These are phyloP conservation scores for Periplaneta americana DNA, from an alignment of 1,140 invertebrate species.

Conservation along the genomic window DNA sequence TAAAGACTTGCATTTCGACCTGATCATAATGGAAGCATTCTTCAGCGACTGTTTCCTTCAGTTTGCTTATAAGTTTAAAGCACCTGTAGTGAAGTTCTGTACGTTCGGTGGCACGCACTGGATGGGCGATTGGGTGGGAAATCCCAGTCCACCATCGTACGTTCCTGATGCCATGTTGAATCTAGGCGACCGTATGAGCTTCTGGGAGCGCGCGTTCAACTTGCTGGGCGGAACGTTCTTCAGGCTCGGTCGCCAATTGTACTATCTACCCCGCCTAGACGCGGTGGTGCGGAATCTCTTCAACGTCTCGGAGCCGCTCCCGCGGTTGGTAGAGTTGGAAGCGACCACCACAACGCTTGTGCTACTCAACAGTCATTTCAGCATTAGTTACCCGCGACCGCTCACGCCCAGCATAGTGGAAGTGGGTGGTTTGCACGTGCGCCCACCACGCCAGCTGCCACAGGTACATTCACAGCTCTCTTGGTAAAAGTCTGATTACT, in stretches of 20 bases:
- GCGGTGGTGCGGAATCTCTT: background rate
- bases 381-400: slow-evolving; percentile 36
- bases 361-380: slow-evolving; percentile 24
- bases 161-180: slow-evolving; percentile 48
- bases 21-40: too few relatives aligned
- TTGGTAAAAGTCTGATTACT: too few relatives aligned
- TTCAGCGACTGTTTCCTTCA: too few relatives aligned
- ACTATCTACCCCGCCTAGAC: background rate
- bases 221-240: background rate
- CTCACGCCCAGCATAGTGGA: slow-evolving; percentile 43
- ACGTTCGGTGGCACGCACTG: background rate
- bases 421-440: slow-evolving; percentile 47
- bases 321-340: slow-evolving; percentile 19
- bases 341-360: slow-evolving; percentile 19
- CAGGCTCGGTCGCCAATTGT: background rate
- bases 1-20: too few relatives aligned
- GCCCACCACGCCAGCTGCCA: slow-evolving; percentile 35
- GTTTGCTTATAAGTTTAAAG: too few relatives aligned
- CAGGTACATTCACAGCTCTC: too few relatives aligned
- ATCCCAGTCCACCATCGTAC: slow-evolving; percentile 48
- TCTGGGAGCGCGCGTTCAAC: slow-evolving; percentile 40
- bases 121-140: slow-evolving; percentile 33
- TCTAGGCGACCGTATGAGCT: slow-evolving; percentile 46
- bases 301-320: slow-evolving; percentile 2
- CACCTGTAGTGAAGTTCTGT: too few relatives aligned